Evolutionary conservation across 2,113 vertebrate species (phyloP).

Genomic region (Lota lota): DNA sequence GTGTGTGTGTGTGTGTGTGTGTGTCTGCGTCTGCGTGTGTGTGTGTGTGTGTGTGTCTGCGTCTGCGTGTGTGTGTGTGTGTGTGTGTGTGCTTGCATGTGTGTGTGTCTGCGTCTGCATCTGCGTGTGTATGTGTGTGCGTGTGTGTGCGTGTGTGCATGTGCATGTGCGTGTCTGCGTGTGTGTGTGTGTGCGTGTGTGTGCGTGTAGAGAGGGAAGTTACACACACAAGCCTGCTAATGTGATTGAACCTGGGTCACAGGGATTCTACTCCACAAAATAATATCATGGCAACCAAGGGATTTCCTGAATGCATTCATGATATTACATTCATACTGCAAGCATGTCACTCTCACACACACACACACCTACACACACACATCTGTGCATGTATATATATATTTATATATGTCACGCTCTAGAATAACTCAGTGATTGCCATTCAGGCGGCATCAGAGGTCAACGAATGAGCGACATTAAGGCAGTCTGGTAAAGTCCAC

Average conservation of each 20-base stretch:
- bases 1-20: neutral
- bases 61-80: neutral
- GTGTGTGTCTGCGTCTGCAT: too few species aligned
- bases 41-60: neutral
- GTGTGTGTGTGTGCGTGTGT: too few species aligned
- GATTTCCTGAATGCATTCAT: conserved; percentile 37
- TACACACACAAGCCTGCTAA: conserved; percentile 54
- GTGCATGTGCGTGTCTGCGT: neutral
- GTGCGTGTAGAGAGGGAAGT: too few species aligned
- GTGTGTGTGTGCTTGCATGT: conserved; percentile 4
- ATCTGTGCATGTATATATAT: neutral
- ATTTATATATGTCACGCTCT: neutral
- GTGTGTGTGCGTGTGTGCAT: neutral
- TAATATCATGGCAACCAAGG: conserved; percentile 38
- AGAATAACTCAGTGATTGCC: conserved; percentile 30
- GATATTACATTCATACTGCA: conserved; percentile 26
- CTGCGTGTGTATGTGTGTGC: conserved; percentile 6
- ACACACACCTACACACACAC: too few species aligned
- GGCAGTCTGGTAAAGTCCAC: conserved; percentile 30
- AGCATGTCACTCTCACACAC: too few species aligned
- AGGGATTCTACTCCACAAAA: conserved; percentile 52
- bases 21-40: neutral
- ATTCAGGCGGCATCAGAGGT: conserved; percentile 26
- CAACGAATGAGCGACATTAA: conserved; percentile 22
- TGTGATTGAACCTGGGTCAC: conserved; percentile 56